phyloP scores from a whole-genome alignment of 2,113 vertebrate genomes.

The Triplophysa dalaica region DNA sequence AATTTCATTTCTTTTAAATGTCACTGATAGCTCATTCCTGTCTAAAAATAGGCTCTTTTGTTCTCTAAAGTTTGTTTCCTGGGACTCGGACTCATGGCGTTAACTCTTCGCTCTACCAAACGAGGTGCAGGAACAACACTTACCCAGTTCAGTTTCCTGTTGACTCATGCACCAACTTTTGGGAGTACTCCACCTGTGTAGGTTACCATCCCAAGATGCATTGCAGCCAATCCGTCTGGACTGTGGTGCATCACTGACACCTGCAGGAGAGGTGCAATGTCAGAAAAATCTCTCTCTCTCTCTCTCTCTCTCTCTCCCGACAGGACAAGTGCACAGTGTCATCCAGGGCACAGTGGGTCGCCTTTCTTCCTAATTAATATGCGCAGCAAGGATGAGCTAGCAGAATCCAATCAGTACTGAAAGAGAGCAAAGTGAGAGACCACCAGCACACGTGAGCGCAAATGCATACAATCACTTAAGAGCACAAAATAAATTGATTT shows the following conservation, averaged over 20 bases:
- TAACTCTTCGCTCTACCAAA: no score
- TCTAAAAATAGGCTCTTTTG: conserved; percentile 59
- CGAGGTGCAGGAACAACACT: no score
- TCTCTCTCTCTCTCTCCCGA: conserved; percentile 29
- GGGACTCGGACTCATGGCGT: no score
- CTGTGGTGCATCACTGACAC: conserved; percentile 76
- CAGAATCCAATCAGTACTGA: conserved; percentile 59
- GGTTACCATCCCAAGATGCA: conserved; percentile 64
- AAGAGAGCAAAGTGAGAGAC: conserved; percentile 31
- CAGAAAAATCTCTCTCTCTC: conserved; percentile 23
- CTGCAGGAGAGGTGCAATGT: conserved; percentile 67
- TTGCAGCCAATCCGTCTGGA: conserved; percentile 56
- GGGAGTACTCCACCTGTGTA: conserved; percentile 49
- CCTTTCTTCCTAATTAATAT: conserved; percentile 60
- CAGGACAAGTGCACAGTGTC: conserved; percentile 47
- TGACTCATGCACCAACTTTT: not conserved
- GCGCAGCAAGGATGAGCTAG: conserved; percentile 54
- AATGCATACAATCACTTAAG: conserved; percentile 29
- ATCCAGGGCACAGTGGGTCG: conserved; percentile 49
- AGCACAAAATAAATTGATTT: conserved; percentile 5
- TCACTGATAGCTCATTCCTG: conserved; percentile 66
- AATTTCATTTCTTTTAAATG: conserved; percentile 60
- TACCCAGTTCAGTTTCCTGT: not conserved
- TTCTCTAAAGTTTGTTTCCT: not conserved
- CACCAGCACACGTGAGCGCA: conserved; percentile 30